Conservation (phyloP, 92 coral and sea anemone genomes). For the Porites rus region DNA sequence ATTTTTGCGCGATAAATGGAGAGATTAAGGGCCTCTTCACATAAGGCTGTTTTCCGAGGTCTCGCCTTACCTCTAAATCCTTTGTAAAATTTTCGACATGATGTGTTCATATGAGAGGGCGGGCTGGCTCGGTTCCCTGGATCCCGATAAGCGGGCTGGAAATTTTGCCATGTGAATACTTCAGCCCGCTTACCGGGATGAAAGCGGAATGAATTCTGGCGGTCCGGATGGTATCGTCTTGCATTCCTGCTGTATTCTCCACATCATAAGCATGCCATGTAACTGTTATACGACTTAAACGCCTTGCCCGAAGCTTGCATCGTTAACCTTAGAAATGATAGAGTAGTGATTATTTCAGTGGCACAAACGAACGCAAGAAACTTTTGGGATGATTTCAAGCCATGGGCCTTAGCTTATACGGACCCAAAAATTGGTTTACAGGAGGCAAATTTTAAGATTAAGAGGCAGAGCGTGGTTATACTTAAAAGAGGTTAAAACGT, state of each 20-base stretch:
- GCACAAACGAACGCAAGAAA: not conserved
- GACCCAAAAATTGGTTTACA: not conserved
- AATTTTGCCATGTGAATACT: no score
- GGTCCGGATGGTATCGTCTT: no score
- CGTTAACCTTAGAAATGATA: not conserved
- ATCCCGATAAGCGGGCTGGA: no score
- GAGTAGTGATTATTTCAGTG: conserved; percentile 14
- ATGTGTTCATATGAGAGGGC: not conserved
- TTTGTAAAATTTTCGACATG: no score
- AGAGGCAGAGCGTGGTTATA: not conserved
- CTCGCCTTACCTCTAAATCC: no score
- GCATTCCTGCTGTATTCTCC: no score
- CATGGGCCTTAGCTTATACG: not conserved
- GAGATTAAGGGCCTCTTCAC: no score
- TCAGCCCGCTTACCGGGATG: no score
- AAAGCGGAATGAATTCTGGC: no score
- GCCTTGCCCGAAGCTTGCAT: conserved; percentile 41
- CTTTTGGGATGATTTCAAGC: not conserved
- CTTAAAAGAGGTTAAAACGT: not conserved
- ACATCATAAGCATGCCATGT: not conserved
- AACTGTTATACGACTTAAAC: not conserved
- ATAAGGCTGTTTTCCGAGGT: no score
- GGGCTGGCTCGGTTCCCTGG: no score
- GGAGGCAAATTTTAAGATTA: not conserved
- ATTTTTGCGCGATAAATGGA: no score